A percentile compares a stretch with the other conserved stretches of the same genome.
Evolutionary conservation across 2,797 vertebrate species (phyloP).

Genomic region (Cuniculus paca): DNA sequence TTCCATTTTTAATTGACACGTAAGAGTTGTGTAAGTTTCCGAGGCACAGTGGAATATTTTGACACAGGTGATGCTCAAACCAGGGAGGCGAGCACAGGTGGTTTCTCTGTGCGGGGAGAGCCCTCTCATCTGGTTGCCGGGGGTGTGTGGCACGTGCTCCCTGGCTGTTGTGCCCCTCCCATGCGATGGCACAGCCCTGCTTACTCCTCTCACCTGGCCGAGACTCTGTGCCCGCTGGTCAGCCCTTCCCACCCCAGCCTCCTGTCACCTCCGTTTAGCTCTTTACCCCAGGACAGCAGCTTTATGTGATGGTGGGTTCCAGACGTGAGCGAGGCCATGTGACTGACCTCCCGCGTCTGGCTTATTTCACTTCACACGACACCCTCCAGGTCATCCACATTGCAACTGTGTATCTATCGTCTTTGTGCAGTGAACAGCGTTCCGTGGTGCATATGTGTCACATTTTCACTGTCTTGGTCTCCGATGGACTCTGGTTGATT

Average conservation of each 20-base stretch:
- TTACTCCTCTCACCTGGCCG: neutral
- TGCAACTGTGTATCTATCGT: rapidly evolving
- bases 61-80: neutral
- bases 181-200: neutral
- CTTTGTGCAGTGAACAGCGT: neutral
- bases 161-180: neutral
- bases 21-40: neutral
- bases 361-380: no score
- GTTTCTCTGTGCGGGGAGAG: neutral
- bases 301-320: no score
- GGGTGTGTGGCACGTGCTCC: rapidly evolving
- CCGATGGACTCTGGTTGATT: neutral
- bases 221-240: neutral
- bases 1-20: neutral
- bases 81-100: neutral
- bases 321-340: neutral
- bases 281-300: neutral
- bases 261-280: neutral
- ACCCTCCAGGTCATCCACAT: neutral
- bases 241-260: neutral
- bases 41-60: neutral
- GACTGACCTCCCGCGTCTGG: neutral
- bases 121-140: neutral
- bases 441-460: neutral
- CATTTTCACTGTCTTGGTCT: neutral